Base-by-base conservation (phyloP, 2,113 vertebrate species). In the Myotis brandtii region DNA sequence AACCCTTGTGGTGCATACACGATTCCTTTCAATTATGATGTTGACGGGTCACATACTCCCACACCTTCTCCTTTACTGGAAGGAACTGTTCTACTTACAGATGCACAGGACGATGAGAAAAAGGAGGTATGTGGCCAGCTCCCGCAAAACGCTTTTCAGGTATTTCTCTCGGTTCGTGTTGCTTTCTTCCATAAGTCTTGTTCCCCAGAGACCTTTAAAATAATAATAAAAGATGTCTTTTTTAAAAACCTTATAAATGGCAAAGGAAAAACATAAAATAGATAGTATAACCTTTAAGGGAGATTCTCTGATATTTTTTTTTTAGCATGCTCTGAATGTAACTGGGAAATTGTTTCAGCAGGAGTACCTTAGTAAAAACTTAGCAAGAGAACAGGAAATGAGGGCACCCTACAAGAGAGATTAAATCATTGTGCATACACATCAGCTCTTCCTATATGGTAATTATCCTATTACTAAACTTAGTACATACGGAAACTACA, bases 161-260 rank as follows among this genome's bases (percentile, higher is more conserved):
- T 99, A 99, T 37, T 98, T 98, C 97, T 99, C 99, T 96, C 99
- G 98, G 96, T 98, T 99, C 95, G 98, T 99, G 98, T 98, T 99
- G 92, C 97, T 98, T 96, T 99, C 99, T 95, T 99, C 99, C 99
- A 99, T 99, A 86, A 99, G 98, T 80, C 99, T 99, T 56, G 99
- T 99, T n/a, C 99, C 99, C 99, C 99, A 99, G 85, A 99, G 97
- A 97, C 99, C 99, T 99, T 97, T 46, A 97, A 98, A 95, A 77
- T n/a, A 82, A 86, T 59, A 83, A 85, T 48, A 46, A 40, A 56
- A 48, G 56, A 72, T 25, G 34, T 91, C 66, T 89, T 43, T 95
- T 76, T 86, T 59, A 84, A 48, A 66, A 95, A 87, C 23, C 4
- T 88, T 17, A 88, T 37, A 25, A 93, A 92, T 83, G 48, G 16